Percentiles rank a stretch among this genome's conserved stretches.
Conservation (phyloP, 2,888 invertebrate species). For the Agriopis aurantiaria region DNA sequence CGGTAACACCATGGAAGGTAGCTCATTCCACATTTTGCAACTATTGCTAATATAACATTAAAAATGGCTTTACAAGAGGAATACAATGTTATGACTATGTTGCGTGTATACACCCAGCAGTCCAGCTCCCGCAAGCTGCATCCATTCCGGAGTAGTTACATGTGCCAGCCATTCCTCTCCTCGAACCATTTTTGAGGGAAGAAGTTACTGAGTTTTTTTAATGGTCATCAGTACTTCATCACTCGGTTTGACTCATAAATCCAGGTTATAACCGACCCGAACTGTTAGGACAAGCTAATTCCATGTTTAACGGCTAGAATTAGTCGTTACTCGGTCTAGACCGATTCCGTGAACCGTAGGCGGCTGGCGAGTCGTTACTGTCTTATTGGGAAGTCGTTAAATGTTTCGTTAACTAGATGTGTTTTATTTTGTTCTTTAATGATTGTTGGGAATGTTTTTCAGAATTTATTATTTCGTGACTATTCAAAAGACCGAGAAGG, state of each 20-base stretch:
- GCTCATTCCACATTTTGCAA: too few relatives aligned
- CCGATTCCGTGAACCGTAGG: slow-evolving; percentile 15
- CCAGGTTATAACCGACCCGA: slow-evolving; percentile 1
- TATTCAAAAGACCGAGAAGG: background rate
- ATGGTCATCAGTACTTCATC: background rate
- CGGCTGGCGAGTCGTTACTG: slow-evolving; percentile 15
- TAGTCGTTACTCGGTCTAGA: slow-evolving; percentile 33
- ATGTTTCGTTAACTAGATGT: slow-evolving; percentile 16
- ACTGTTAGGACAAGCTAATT: slow-evolving; percentile 14
- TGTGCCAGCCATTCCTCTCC: too few relatives aligned
- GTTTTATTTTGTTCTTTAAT: slow-evolving; percentile 21
- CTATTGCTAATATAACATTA: too few relatives aligned
- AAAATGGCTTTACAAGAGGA: too few relatives aligned
- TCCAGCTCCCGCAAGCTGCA: too few relatives aligned
- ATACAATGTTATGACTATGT: too few relatives aligned
- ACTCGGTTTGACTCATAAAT: background rate
- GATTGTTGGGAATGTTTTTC: slow-evolving; percentile 3
- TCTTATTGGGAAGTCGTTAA: slow-evolving; percentile 22
- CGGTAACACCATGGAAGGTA: too few relatives aligned
- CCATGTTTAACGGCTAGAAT: slow-evolving; percentile 19
- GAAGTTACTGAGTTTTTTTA: too few relatives aligned
- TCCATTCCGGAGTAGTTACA: too few relatives aligned
- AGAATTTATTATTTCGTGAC: background rate
- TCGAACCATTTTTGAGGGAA: too few relatives aligned
- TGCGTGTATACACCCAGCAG: too few relatives aligned